Conservation (phyloP, 2,113 vertebrate species). For the Elanus axillaris region DNA sequence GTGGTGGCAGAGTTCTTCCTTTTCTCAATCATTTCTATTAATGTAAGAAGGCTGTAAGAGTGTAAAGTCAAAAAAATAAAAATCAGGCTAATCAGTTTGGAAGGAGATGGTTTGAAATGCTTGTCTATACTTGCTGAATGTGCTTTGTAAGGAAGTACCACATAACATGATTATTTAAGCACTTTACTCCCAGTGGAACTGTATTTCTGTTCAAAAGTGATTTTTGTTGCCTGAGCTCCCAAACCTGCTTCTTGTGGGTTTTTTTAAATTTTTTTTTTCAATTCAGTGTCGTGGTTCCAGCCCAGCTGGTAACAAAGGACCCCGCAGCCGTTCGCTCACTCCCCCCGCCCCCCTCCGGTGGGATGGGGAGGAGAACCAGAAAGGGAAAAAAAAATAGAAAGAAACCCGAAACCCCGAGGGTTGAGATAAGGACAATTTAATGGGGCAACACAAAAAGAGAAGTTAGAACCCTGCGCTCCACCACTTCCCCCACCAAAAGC, state of each 20-base stretch:
- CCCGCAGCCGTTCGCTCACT: too few species aligned
- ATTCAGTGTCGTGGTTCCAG: too few species aligned
- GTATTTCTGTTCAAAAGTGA: not conserved
- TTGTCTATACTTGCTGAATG: not conserved
- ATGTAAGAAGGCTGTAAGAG: not conserved
- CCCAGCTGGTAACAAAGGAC: too few species aligned
- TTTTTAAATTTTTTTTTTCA: not conserved
- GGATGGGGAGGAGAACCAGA: too few species aligned
- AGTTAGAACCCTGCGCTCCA: too few species aligned
- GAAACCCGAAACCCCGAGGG: too few species aligned
- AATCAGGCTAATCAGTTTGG: not conserved
- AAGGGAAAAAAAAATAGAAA: too few species aligned
- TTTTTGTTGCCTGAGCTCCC: not conserved
- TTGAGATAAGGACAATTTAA: too few species aligned
- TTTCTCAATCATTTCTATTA: not conserved
- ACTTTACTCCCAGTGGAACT: not conserved
- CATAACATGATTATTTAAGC: slow-evolving; percentile 33
- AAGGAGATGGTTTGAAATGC: not conserved
- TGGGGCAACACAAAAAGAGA: too few species aligned
- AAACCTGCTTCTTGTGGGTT: not conserved
- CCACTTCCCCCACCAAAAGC: too few species aligned
- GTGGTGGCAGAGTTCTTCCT: not conserved
- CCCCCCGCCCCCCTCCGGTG: too few species aligned
- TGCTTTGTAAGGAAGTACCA: not conserved
- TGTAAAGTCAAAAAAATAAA: not conserved